Base-by-base conservation (phyloP, 2,797 vertebrate species). In the Aldrovandia affinis region DNA sequence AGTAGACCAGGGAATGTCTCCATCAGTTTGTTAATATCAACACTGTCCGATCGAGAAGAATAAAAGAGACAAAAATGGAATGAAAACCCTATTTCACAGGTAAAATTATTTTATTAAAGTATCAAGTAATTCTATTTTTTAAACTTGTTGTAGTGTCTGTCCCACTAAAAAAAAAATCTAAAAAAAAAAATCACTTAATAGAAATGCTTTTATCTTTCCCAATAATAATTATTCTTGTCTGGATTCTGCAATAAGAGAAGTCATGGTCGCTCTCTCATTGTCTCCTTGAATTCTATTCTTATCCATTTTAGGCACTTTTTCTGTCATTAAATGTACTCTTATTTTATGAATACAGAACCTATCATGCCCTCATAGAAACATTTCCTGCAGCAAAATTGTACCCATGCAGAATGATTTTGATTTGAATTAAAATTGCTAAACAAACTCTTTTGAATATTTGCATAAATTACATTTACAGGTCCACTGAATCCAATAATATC, bases 391-490 rank as follows among this genome's bases (percentile, higher is more conserved):
- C 22, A 63, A 25, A 63, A n/a, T 1, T 28, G 22, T n/a, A n/a
- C 22, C 10, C 25, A 63, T 28, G 22, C 59, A n/a, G n/a, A n/a
- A 28, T 63, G 22, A n/a, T 61, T 63, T 25, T 1, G 5, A 25
- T 2, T n/a, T 63, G n/a, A 63, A 63, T n/a, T n/a, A n/a, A n/a
- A n/a, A n/a, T n/a, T 63, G 25, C 25, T 7, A n/a, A n/a, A 63
- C 8, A 63, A 28, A 63, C 59, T 59, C 28, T 78, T 57, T 77
- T 80, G 14, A 81, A 33, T 70, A 50, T 70, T 52, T 82, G 7
- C 5, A 33, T 70, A 25, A 22, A 50, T 78, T n/a, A 25, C 75
- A 50, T 78, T n/a, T 47, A 30, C 75, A 78, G 75, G 75, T 4
- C 44, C 25, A 78, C 2, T 28, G 39, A 78, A 12, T 50, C 44